Evolutionary conservation across 2,797 vertebrate species (phyloP).

Genomic region (Gouania willdenowi): DNA sequence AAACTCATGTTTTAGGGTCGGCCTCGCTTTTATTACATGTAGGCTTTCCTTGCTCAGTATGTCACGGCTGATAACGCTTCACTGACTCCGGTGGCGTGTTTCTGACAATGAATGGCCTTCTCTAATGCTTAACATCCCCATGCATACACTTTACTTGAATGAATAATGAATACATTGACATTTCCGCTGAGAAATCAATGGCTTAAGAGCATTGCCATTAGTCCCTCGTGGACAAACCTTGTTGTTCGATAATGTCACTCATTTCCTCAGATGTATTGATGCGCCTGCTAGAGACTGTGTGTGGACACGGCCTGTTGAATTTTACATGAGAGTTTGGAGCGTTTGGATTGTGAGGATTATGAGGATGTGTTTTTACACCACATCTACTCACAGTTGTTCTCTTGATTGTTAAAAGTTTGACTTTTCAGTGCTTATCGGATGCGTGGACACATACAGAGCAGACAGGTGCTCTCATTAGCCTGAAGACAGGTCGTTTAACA

Average conservation of each 20-base stretch:
- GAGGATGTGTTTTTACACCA: slow-evolving; percentile 1
- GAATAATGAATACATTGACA: slow-evolving; percentile 76
- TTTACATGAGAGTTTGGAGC: slow-evolving; percentile 22
- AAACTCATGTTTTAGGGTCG: not conserved
- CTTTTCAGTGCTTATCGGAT: too few species aligned
- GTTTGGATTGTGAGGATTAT: not conserved
- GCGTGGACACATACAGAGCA: slow-evolving; percentile 12
- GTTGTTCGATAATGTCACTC: slow-evolving; percentile 59
- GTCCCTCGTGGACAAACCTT: slow-evolving; percentile 50
- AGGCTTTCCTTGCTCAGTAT: slow-evolving; percentile 26
- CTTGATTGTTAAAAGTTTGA: slow-evolving; percentile 10
- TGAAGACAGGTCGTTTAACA: slow-evolving; percentile 46
- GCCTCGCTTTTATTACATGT: slow-evolving; percentile 1
- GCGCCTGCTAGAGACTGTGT: slow-evolving; percentile 23
- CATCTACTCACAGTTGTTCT: not conserved
- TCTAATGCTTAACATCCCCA: slow-evolving; percentile 37
- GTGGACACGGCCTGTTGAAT: slow-evolving; percentile 53
- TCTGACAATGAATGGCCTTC: slow-evolving; percentile 33
- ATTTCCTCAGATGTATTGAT: slow-evolving; percentile 62
- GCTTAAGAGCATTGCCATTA: slow-evolving; percentile 54
- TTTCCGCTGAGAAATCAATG: slow-evolving; percentile 70
- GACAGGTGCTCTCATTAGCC: slow-evolving; percentile 48
- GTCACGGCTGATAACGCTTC: slow-evolving; percentile 48
- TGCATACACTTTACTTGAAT: slow-evolving; percentile 45
- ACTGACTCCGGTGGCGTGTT: slow-evolving; percentile 27